Conservation (phyloP, 1,140 invertebrate species). For the Batillaria attramentaria region DNA sequence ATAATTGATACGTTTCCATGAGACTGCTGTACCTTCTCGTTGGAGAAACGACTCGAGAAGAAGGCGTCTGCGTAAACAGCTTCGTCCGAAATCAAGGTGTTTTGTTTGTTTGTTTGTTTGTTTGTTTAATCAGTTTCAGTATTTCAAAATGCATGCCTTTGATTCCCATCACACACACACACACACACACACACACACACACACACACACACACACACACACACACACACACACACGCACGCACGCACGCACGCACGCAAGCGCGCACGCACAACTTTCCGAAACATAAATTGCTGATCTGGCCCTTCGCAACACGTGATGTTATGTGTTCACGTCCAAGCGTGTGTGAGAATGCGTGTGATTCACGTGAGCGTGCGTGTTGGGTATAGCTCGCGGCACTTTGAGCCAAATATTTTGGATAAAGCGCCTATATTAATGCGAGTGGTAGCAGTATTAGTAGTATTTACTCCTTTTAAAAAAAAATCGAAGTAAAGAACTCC, state of each 20-base stretch:
- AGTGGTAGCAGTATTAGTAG: background rate
- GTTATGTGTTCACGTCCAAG: background rate
- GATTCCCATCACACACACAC: background rate
- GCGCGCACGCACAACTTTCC: too few species aligned
- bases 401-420: background rate
- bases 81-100: background rate
- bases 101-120: background rate
- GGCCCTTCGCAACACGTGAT: too few species aligned
- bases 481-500: too few species aligned
- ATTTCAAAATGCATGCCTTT: background rate
- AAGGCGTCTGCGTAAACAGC: background rate
- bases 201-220: background rate
- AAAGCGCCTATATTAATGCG: background rate
- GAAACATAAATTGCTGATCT: too few species aligned
- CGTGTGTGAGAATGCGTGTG: background rate
- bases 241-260: background rate
- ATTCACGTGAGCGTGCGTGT: background rate
- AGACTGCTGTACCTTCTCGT: background rate
- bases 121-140: background rate
- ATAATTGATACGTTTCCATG: background rate
- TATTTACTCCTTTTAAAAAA: too few species aligned
- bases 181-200: background rate
- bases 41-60: background rate
- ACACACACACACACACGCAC: background rate
- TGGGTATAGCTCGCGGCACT: background rate